Percentiles rank a stretch among this genome's conserved stretches.
Evolutionary conservation across 2,888 invertebrate species (phyloP).

Genomic region (Cerceris rybyensis): DNA sequence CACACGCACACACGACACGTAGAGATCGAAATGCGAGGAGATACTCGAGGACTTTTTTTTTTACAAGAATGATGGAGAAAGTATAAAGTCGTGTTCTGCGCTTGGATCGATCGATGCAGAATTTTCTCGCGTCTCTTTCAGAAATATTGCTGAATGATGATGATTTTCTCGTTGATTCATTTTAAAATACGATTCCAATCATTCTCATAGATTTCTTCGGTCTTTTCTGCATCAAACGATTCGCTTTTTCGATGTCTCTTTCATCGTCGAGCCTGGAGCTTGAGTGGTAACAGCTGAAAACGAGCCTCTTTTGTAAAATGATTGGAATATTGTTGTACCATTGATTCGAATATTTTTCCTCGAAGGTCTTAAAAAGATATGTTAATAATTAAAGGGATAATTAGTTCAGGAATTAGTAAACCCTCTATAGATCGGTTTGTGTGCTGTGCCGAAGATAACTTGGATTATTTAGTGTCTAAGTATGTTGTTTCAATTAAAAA

Average conservation of each 20-base stretch:
- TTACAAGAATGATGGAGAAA: conserved; percentile 7
- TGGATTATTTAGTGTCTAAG: too few species aligned
- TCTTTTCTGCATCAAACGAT: conserved; percentile 46
- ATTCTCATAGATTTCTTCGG: neutral
- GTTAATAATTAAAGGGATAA: too few species aligned
- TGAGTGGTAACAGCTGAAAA: conserved; percentile 18
- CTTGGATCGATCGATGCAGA: conserved; percentile 45
- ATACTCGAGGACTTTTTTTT: neutral
- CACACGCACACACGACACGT: neutral
- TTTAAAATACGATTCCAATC: too few species aligned
- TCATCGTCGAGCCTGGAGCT: conserved; percentile 21
- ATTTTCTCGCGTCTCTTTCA: neutral
- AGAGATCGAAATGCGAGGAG: conserved; percentile 16
- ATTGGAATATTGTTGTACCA: too few species aligned
- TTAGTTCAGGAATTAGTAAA: too few species aligned
- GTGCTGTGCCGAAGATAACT: too few species aligned
- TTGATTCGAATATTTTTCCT: too few species aligned
- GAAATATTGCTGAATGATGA: neutral
- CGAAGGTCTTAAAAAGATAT: too few species aligned
- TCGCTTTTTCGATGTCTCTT: conserved; percentile 19
- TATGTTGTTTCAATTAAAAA: too few species aligned
- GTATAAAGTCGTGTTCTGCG: conserved; percentile 5
- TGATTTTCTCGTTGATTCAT: too few species aligned
- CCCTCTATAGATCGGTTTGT: too few species aligned
- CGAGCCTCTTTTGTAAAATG: conserved; percentile 36